A percentile compares a stretch with the other conserved stretches of the same genome.
Conservation (phyloP, 2,113 vertebrate species). For the Perca schrenkii region DNA sequence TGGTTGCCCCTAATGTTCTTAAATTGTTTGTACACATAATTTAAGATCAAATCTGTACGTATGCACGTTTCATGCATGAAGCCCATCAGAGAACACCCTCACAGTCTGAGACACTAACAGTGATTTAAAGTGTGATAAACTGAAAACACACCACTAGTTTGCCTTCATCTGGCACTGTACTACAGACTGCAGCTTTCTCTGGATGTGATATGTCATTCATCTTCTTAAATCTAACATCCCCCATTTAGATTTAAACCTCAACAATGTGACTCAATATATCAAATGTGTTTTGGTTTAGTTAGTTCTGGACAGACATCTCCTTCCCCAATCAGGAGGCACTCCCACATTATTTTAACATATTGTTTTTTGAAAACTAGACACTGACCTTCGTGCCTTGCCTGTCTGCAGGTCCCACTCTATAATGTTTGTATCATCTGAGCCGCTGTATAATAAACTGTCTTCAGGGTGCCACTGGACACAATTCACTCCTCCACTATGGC, state of each 20-base stretch:
- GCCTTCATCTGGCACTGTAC: no score
- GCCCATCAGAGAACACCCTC: no score
- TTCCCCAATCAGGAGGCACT: neutral
- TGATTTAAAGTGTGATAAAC: neutral
- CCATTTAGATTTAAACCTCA: neutral
- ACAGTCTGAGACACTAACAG: no score
- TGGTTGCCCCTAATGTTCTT: no score
- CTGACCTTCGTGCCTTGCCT: conserved; percentile 92
- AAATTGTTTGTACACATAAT: no score
- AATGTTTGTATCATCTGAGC: conserved; percentile 95
- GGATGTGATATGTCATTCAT: neutral
- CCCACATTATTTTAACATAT: neutral
- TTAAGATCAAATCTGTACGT: no score
- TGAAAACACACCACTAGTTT: neutral
- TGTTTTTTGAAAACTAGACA: neutral
- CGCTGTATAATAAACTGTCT: conserved; percentile 91
- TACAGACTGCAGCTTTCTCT: no score
- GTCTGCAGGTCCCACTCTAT: conserved; percentile 94
- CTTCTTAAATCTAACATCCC: neutral
- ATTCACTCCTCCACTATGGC: conserved; percentile 91
- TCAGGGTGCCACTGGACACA: conserved; percentile 95
- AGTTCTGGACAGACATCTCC: neutral
- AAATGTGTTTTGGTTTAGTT: neutral
- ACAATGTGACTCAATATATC: neutral
- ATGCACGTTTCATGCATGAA: no score